Conservation (phyloP, 2,113 vertebrate genomes). For the Prolemur simus region DNA sequence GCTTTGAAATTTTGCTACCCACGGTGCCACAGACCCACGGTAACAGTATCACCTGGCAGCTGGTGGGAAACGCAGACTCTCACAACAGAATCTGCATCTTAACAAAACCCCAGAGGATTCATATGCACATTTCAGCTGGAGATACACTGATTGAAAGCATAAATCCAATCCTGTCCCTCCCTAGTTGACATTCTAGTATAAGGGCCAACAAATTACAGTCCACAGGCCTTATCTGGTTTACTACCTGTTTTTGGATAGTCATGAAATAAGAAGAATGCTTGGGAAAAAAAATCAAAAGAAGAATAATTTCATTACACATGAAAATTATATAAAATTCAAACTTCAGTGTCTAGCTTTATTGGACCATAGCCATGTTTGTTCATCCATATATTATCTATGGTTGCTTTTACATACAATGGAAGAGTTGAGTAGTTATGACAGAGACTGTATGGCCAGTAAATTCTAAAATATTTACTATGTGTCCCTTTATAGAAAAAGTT, state of each 20-base stretch:
- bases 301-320: background rate
- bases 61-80: background rate
- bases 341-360: background rate
- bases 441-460: background rate
- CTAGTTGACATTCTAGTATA: background rate
- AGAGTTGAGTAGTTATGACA: background rate
- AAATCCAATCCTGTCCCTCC: background rate
- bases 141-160: background rate
- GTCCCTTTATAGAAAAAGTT: background rate
- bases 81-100: background rate
- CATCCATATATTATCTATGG: background rate
- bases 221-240: background rate
- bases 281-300: background rate
- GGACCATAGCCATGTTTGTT: background rate
- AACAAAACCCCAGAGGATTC: background rate
- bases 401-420: background rate
- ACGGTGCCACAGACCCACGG: background rate
- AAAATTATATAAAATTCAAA: conserved; percentile 22
- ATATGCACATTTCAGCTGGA: background rate
- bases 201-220: background rate
- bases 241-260: background rate
- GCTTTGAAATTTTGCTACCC: background rate
- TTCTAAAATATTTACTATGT: conserved; percentile 14
- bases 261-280: background rate
- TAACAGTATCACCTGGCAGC: background rate